Evolutionary conservation across 2,888 invertebrate species (phyloP).

Genomic region (Sicus ferrugineus): DNA sequence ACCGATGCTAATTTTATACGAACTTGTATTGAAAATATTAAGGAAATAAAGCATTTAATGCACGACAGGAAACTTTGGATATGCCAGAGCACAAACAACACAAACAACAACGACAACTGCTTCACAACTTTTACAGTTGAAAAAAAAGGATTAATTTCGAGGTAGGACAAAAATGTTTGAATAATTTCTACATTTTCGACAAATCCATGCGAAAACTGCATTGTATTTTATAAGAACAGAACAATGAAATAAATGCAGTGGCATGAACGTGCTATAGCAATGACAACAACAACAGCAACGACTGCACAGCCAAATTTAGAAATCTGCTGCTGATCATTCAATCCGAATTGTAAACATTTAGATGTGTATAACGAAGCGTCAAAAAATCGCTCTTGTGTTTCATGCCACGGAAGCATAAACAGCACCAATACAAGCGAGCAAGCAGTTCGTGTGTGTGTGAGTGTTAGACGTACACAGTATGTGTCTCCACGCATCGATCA

Average conservation of each 20-base stretch:
- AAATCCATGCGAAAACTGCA: too few species aligned
- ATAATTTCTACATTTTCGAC: too few species aligned
- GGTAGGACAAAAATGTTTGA: conserved; percentile 13
- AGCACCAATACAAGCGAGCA: background rate
- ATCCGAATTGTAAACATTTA: conserved; percentile 11
- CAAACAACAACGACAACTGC: too few species aligned
- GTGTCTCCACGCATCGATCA: conserved; percentile 11
- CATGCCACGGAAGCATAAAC: background rate
- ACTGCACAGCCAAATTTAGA: background rate
- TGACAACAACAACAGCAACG: background rate
- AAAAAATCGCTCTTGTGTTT: conserved; percentile 14
- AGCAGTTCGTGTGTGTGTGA: background rate
- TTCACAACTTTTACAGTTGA: background rate
- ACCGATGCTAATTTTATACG: too few species aligned
- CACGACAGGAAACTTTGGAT: too few species aligned
- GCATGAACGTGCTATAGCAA: background rate
- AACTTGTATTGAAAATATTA: too few species aligned
- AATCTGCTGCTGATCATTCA: conserved; percentile 24
- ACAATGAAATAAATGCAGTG: background rate
- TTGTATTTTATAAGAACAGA: background rate
- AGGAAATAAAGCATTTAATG: too few species aligned
- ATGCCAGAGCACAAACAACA: too few species aligned
- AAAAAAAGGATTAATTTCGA: conserved; percentile 19
- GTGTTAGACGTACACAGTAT: conserved; percentile 31
- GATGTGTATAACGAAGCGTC: background rate